phyloP scores from a whole-genome alignment of 2,888 invertebrate species.

The Chironomus riparius region DNA sequence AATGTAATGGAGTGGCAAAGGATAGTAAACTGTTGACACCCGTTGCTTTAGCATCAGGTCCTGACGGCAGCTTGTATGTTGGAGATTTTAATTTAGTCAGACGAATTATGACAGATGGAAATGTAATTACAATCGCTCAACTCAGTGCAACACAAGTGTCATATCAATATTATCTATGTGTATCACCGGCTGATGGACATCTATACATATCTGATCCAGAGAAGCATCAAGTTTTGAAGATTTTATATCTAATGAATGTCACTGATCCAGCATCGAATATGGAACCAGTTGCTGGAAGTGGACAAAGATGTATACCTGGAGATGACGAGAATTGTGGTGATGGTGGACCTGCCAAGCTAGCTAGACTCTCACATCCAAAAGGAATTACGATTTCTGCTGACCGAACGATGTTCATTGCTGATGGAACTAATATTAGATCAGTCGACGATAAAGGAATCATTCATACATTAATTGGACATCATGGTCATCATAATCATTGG shows the following conservation, averaged over 20 bases:
- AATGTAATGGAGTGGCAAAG: constrained; percentile 79
- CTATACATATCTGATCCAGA: constrained; percentile 95
- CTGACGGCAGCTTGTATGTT: constrained; percentile 94
- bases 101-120: constrained; percentile 80
- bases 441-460: constrained; percentile 88
- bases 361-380: constrained; percentile 92
- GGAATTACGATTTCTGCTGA: constrained; percentile 92
- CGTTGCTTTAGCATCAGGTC: constrained; percentile 86
- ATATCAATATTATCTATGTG: constrained; percentile 93
- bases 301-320: constrained; percentile 89
- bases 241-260: constrained; percentile 68
- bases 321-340: constrained; percentile 94
- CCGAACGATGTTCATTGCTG: constrained; percentile 94
- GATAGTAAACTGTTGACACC: constrained; percentile 84
- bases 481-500: constrained; percentile 92
- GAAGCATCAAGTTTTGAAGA: constrained; percentile 76
- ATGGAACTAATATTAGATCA: constrained; percentile 91
- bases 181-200: constrained; percentile 92
- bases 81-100: constrained; percentile 94
- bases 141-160: constrained; percentile 90
- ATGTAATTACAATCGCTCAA: constrained; percentile 80
- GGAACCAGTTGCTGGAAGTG: constrained; percentile 79
- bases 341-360: constrained; percentile 80
- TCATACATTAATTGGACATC: constrained; percentile 89
- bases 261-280: constrained; percentile 75